Conservation (phyloP, 2,888 invertebrate genomes). For the Apotomis betuletana region DNA sequence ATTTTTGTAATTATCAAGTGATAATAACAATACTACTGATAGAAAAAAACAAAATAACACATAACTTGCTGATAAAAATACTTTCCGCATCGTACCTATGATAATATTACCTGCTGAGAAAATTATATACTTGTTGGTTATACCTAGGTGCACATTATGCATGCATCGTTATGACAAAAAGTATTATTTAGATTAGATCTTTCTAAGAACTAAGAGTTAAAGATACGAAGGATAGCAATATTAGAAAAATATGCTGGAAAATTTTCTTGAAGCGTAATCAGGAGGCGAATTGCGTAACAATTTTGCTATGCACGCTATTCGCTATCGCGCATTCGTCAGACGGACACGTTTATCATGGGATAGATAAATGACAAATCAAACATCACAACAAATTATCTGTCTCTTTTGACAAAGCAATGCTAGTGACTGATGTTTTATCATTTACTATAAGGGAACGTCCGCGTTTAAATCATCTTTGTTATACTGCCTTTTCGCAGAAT, state of each 20-base stretch:
- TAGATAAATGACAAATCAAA: too few relatives aligned
- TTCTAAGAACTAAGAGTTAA: slow-evolving; percentile 6
- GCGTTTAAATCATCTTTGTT: too few relatives aligned
- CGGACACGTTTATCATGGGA: too few relatives aligned
- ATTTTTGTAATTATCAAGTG: too few relatives aligned
- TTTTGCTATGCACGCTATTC: too few relatives aligned
- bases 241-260: background rate
- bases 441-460: too few relatives aligned
- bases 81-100: background rate
- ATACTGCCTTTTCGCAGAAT: too few relatives aligned
- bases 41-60: background rate
- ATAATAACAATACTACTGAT: background rate
- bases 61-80: background rate
- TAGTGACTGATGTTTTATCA: too few relatives aligned
- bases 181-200: slow-evolving; percentile 14
- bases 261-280: background rate
- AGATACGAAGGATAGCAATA: slow-evolving; percentile 2
- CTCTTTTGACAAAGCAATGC: too few relatives aligned
- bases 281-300: background rate
- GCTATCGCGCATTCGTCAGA: too few relatives aligned
- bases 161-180: background rate
- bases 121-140: background rate
- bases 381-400: too few relatives aligned
- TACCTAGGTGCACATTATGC: background rate
- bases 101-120: background rate